Base-by-base conservation (phyloP, 35 echinoderm and acorn worm species). In the Strongylocentrotus purpuratus region DNA sequence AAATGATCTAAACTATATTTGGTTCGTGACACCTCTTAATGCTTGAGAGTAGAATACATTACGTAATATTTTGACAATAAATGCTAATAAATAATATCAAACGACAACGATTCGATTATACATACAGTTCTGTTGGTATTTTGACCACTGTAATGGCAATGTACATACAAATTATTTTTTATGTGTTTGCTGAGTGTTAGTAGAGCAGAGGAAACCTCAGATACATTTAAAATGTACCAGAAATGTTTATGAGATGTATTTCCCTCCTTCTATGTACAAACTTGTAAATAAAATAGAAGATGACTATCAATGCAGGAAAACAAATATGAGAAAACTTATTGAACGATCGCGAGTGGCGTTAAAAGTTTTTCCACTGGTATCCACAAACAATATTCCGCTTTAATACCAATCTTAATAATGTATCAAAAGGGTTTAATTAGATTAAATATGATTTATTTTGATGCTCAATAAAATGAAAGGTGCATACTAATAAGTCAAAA, bases 141-240 rank as follows among this genome's bases (percentile, higher is more conserved):
- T 55, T 55, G 50, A 55, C 50, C 65, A 28, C 65, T 78, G 25
- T 78, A 78, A n/a, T 78, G 20, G 20, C 65, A 78, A 78, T 78
- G 65, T 78, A 78, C 65, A 78, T 78, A 78, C 65, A 78, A 78
- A 78, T 78, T 78, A 78, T 78, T 78, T 78, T 78, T 78, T 78
- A 78, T 78, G 65, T 78, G 65, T 78, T 78, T n/a, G 65, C 65
- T 78, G 65, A 78, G 7, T 78, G 65, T 78, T 78, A 4, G 20
- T 78, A 78, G 28, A 78, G 65, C 17, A n/a, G 20, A n/a, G 20
- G 20, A 78, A 78, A 28, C 65, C 18, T 28, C 65, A 4, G 25
- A 78, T 78, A 7, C 25, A 78, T 78, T 78, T 78, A n/a, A 78
- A 13, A 55, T 55, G 65, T 78, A 4, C 22, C 65, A 78, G 65